phyloP scores from a whole-genome alignment of 2,797 vertebrate species.

The Hybognathus amarus region DNA sequence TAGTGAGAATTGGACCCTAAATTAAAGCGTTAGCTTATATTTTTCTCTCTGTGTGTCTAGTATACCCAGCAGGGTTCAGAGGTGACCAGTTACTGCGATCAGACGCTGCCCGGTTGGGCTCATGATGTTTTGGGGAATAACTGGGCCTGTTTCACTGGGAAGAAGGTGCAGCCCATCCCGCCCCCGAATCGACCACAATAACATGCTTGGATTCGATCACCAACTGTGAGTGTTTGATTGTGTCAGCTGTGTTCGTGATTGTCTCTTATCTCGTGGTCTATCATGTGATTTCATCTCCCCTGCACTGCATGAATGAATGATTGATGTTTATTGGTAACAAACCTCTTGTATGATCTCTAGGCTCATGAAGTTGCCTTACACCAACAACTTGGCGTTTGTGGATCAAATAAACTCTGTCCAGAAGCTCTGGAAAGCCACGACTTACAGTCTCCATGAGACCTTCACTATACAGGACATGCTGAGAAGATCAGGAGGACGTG shows the following conservation, averaged over 20 bases:
- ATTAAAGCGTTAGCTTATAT: too few species aligned
- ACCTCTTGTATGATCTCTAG: slow-evolving; percentile 65
- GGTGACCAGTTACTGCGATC: slow-evolving; percentile 90
- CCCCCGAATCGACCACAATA: slow-evolving; percentile 58
- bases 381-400: slow-evolving; percentile 81
- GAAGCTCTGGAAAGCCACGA: slow-evolving; percentile 87
- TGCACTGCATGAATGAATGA: not conserved
- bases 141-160: slow-evolving; percentile 93
- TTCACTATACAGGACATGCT: slow-evolving; percentile 80
- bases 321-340: not conserved
- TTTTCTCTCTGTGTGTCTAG: slow-evolving; percentile 67
- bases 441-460: slow-evolving; percentile 82
- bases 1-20: too few species aligned
- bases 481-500: slow-evolving; percentile 81
- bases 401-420: slow-evolving; percentile 85
- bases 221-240: slow-evolving; percentile 65
- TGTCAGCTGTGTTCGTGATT: not conserved
- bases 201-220: slow-evolving; percentile 50
- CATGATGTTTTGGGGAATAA: slow-evolving; percentile 92
- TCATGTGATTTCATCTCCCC: not conserved
- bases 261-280: not conserved
- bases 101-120: slow-evolving; percentile 92
- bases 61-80: slow-evolving; percentile 80
- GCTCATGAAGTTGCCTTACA: slow-evolving; percentile 74
- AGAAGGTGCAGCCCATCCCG: slow-evolving; percentile 70